Percentiles rank a stretch among this genome's conserved stretches.
Evolutionary conservation across 2,888 invertebrate genomes (phyloP).

Genomic region (Phrixothrix hirtus): DNA sequence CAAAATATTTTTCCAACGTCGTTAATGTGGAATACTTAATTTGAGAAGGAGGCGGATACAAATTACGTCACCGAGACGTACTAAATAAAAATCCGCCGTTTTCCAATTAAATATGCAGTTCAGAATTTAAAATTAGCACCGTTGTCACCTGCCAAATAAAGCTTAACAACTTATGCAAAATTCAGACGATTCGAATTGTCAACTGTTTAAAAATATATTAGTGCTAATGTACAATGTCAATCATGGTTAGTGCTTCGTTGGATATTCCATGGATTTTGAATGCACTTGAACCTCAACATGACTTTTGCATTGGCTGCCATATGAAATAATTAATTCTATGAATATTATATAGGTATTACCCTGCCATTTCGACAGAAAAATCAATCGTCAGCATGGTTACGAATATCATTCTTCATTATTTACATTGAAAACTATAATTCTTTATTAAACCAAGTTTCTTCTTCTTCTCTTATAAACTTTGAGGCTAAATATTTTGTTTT

Average conservation of each 20-base stretch:
- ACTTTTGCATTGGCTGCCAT: conserved; percentile 30
- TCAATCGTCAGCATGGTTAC: too few species aligned
- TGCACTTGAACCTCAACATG: conserved; percentile 33
- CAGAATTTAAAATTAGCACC: conserved; percentile 39
- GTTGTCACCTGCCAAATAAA: conserved; percentile 38
- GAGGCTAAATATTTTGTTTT: too few species aligned
- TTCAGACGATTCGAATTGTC: conserved; percentile 35
- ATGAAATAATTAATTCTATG: too few species aligned
- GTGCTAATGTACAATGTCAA: conserved; percentile 37
- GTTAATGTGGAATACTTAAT: too few species aligned
- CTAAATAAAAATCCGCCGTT: conserved; percentile 17
- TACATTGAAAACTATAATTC: too few species aligned
- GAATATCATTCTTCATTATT: too few species aligned
- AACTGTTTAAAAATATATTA: conserved; percentile 40
- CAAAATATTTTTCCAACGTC: too few species aligned
- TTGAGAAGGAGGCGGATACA: too few species aligned
- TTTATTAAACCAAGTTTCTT: too few species aligned
- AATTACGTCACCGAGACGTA: conserved; percentile 24
- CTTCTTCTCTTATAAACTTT: too few species aligned
- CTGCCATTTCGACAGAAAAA: too few species aligned
- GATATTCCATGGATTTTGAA: conserved; percentile 35
- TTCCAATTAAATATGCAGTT: conserved; percentile 33
- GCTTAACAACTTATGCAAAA: conserved; percentile 35
- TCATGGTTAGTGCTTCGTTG: conserved; percentile 35
- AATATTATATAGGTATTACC: too few species aligned